Conservation (phyloP, 2,888 invertebrate species). For the Drosophila mayaguana region DNA sequence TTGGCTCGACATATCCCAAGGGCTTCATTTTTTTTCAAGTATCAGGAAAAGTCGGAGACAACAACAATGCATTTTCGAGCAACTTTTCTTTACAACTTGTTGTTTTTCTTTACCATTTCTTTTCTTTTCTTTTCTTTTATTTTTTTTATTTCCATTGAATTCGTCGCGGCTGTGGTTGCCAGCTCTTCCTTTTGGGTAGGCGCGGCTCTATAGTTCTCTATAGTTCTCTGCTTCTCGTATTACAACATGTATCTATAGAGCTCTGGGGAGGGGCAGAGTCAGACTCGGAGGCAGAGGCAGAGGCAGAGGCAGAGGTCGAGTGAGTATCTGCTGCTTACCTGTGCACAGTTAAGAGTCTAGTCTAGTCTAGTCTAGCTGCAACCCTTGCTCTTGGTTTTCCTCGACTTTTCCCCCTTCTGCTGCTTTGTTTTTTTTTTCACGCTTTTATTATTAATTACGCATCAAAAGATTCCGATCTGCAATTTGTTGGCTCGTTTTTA, state of each 20-base stretch:
- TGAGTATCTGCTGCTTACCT: conserved; percentile 37
- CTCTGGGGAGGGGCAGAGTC: background rate
- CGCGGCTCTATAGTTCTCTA: conserved; percentile 22
- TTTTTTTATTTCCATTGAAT: conserved; percentile 57
- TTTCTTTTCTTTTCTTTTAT: conserved; percentile 31
- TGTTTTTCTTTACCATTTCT: conserved; percentile 28
- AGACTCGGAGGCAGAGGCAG: background rate
- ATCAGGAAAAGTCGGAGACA: conserved; percentile 31
- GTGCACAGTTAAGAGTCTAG: conserved; percentile 26
- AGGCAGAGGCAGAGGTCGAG: background rate
- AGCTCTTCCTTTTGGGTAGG: conserved; percentile 26
- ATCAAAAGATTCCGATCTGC: conserved; percentile 79
- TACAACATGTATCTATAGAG: conserved; percentile 37
- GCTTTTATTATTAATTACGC: conserved; percentile 72
- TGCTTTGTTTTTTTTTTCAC: conserved; percentile 50
- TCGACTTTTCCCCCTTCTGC: conserved; percentile 5
- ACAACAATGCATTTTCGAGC: conserved; percentile 49
- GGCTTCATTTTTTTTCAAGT: conserved; percentile 42
- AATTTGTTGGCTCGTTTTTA: conserved; percentile 59
- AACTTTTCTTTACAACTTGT: conserved; percentile 73
- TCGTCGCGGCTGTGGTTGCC: conserved; percentile 56
- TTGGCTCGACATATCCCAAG: conserved; percentile 61
- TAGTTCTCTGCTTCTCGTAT: conserved; percentile 49
- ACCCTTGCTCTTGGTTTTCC: conserved; percentile 33
- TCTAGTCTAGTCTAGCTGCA: background rate